phyloP scores from a whole-genome alignment of 2,888 invertebrate species.

The Aplocera efformata region DNA sequence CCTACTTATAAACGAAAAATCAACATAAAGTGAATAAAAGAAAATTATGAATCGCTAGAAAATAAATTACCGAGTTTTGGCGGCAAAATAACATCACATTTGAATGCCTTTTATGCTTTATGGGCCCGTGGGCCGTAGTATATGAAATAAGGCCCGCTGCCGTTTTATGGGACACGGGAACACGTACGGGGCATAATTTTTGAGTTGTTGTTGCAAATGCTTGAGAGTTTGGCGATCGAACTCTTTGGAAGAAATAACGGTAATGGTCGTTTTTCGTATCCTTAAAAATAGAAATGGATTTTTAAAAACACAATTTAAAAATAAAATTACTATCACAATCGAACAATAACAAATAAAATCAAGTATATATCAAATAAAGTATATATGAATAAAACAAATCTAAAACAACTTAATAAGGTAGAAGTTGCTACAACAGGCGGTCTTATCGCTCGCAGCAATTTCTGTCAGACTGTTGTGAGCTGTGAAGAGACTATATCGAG shows the following conservation, averaged over 20 bases:
- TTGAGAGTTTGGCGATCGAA: slow-evolving; percentile 24
- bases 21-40: slow-evolving; percentile 81
- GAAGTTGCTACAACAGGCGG: no score
- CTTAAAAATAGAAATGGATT: not conserved
- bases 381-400: no score
- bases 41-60: slow-evolving; percentile 80
- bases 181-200: slow-evolving; percentile 76
- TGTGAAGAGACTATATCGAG: no score
- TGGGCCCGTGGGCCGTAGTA: slow-evolving; percentile 62
- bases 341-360: no score
- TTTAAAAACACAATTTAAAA: not conserved
- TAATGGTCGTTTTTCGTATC: not conserved
- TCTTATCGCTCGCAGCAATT: no score
- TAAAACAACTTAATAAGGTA: no score
- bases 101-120: slow-evolving; percentile 81
- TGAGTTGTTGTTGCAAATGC: slow-evolving; percentile 50
- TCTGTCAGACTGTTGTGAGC: no score
- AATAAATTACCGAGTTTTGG: slow-evolving; percentile 80
- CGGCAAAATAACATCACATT: slow-evolving; percentile 81
- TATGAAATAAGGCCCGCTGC: slow-evolving; percentile 73
- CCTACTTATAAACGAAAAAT: slow-evolving; percentile 77
- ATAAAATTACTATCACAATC: no score
- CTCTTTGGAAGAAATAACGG: slow-evolving; percentile 4
- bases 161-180: slow-evolving; percentile 71
- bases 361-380: no score